Base-by-base conservation (phyloP, 2,113 vertebrate genomes). In the Saimiri boliviensis region DNA sequence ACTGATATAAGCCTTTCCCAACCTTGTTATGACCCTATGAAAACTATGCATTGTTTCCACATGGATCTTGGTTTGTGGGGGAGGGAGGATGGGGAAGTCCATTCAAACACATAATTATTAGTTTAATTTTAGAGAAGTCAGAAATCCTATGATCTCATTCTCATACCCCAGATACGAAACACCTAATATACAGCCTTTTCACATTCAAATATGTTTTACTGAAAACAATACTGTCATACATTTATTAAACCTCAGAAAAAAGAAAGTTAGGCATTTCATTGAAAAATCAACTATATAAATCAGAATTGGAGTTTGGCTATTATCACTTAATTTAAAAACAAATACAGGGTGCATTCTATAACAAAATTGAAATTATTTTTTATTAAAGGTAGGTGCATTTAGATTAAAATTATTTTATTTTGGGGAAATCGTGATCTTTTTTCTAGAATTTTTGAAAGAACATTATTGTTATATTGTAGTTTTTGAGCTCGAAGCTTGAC, bases 301-400 rank as follows among this genome's bases (percentile, higher is more conserved):
- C 54, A 93, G 27, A 91, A 82, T 81, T 90, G 60, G 45, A 93
- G 12, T 9, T 93, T 93, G 88, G 8, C 27, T 91, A 56, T 90
- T 84, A 89, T 60, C 42, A 71, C 4, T 71, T 63, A 47, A 9
- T 82, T 89, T 58, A 42, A 84, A 93, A 84, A 40, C 30, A n/a
- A 84, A 66, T 63, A 13, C 23, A 12, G 74, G 76, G 17, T 60
- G 20, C 19, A 40, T 87, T 73, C 12, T 60, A 35, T 47, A 86
- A 77, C 27, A 0, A 74, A 12, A 21, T 56, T 83, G 10, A 83
- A 93, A n/a, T 47, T 27, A 68, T 73, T 87, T 89, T 82, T 73
- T 73, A 73, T 73, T 42, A 82, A 77, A 93, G 77, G 11, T 74
- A 56, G 27, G 73, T 17, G 3, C 4, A 66, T 66, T 84, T 58